Evolutionary conservation across 2,888 invertebrate species (phyloP).

Genomic region (Lissocephala sabroskyi): DNA sequence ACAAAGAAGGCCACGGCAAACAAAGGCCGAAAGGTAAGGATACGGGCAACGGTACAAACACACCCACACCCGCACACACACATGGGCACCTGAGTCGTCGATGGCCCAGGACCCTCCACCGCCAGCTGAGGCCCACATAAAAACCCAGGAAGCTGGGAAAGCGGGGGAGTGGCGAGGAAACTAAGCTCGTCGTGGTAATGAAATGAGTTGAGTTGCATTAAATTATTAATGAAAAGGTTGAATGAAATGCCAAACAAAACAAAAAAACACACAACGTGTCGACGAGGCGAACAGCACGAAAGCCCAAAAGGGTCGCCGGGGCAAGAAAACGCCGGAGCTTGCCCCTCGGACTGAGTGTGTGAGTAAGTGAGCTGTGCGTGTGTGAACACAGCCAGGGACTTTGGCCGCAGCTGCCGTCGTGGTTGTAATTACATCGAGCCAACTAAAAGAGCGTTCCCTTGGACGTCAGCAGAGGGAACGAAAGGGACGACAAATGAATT

Average conservation of each 20-base stretch:
- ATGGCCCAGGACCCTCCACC: too few species aligned
- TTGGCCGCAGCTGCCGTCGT: conserved; percentile 2
- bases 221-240: conserved; percentile 16
- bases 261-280: neutral
- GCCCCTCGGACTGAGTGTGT: neutral
- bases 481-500: too few species aligned
- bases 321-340: too few species aligned
- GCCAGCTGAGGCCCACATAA: too few species aligned
- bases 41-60: too few species aligned
- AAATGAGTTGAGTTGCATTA: conserved; percentile 17
- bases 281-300: too few species aligned
- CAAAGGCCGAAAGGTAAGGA: too few species aligned
- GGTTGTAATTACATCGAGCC: conserved; percentile 11
- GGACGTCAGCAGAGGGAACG: too few species aligned
- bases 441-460: too few species aligned
- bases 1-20: neutral
- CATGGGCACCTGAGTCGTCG: too few species aligned
- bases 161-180: neutral
- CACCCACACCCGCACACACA: too few species aligned
- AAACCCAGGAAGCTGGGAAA: neutral
- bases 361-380: neutral
- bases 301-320: too few species aligned
- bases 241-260: conserved; percentile 7
- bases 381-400: neutral
- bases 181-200: conserved; percentile 4